Evolutionary conservation across 1,140 invertebrate species (phyloP), one percentile per base, ranked within the genome.

Genomic region (Phortica variegata): DNA sequence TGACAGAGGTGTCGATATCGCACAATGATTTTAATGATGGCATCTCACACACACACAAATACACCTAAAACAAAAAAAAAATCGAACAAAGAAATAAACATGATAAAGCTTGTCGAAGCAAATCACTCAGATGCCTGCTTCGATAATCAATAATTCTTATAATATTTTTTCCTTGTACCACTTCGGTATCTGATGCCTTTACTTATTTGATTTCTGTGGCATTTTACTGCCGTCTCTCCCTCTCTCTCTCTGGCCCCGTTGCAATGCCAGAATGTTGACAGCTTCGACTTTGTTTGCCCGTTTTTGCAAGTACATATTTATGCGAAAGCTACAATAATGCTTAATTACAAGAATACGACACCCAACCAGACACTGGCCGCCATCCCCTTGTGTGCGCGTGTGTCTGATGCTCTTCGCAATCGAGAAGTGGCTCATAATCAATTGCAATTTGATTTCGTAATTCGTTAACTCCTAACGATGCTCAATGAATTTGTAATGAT

Each of bases 131-230:
- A 68, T 68, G 65, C 63, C 63, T 63, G 52, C 51, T 54, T 60
- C 68, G 63, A 68, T 68, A 68, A 68, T 68, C 63, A 68, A 68
- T 68, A 68, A 68, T 68, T 68, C 60, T 68, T 68, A 63, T 68
- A 68, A 26, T 26, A 26, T 26, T n/a, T n/a, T n/a, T n/a, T n/a
- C n/a, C n/a, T n/a, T n/a, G n/a, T n/a, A n/a, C n/a, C n/a, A n/a
- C n/a, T n/a, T n/a, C n/a, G n/a, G n/a, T n/a, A n/a, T n/a, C n/a
- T n/a, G n/a, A n/a, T n/a, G n/a, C n/a, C n/a, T n/a, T n/a, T n/a
- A n/a, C n/a, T n/a, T n/a, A n/a, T n/a, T n/a, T n/a, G n/a, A n/a
- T n/a, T n/a, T 66, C 68, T 66, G 44, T 63, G 50, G 53, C 60
- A 60, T 59, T 62, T 60, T 56, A 42, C 43, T 31, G 26, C 10